Evolutionary conservation across 1,140 invertebrate genomes (phyloP).

Genomic region (Pogonus chalceus): DNA sequence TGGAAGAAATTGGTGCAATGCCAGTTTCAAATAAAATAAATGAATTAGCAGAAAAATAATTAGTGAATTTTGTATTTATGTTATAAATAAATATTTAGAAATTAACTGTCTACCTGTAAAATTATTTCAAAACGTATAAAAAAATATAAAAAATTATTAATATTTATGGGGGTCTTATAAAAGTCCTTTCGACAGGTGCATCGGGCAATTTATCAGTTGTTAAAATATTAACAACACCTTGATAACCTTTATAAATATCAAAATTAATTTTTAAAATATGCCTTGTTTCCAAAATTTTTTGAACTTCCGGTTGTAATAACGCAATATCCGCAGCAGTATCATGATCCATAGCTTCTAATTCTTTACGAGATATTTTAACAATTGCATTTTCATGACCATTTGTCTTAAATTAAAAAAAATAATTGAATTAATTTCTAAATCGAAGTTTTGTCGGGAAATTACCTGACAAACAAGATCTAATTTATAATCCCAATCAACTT

Average conservation of each 20-base stretch:
- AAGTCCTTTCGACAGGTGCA: too few relatives aligned
- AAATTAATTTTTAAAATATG: slow-evolving; percentile 20
- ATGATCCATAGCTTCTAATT: slow-evolving; percentile 41
- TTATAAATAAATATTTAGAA: too few relatives aligned
- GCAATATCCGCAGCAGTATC: slow-evolving; percentile 45
- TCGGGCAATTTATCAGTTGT: slow-evolving; percentile 12
- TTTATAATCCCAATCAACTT: slow-evolving; percentile 61
- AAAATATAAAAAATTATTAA: too few relatives aligned
- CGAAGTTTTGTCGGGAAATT: slow-evolving; percentile 22
- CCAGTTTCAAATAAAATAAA: slow-evolving; percentile 13
- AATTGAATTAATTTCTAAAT: slow-evolving; percentile 12
- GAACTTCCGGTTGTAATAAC: slow-evolving; percentile 35
- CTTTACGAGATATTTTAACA: slow-evolving; percentile 40
- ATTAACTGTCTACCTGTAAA: too few relatives aligned
- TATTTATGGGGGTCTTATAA: too few relatives aligned
- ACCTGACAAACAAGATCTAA: slow-evolving; percentile 55
- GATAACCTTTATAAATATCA: slow-evolving; percentile 21
- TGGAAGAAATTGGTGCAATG: slow-evolving; percentile 52
- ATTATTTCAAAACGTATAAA: too few relatives aligned
- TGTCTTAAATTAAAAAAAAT: slow-evolving; percentile 35
- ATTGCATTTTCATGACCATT: slow-evolving; percentile 42
- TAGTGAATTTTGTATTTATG: too few relatives aligned
- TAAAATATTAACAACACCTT: slow-evolving; percentile 27
- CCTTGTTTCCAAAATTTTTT: slow-evolving; percentile 18
- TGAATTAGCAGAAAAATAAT: background rate